Percentiles rank a stretch among this genome's conserved stretches.
Conservation (phyloP, 2,888 invertebrate genomes). For the Zygothrica quintamaculata region DNA sequence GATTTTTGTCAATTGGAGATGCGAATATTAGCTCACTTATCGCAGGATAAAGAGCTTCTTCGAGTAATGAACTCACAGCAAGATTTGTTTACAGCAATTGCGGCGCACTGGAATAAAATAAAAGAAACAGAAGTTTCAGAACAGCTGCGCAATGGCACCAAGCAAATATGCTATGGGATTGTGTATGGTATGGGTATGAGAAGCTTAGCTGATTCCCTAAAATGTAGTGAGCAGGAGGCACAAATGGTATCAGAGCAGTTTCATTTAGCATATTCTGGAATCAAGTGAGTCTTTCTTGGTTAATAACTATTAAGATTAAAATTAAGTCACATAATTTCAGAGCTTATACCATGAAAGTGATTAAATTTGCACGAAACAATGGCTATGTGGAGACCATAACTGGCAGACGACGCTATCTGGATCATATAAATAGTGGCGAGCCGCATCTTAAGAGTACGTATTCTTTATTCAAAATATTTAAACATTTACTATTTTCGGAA, state of each 20-base stretch:
- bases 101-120: conserved; percentile 92
- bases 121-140: conserved; percentile 90
- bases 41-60: conserved; percentile 89
- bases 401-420: conserved; percentile 91
- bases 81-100: conserved; percentile 94
- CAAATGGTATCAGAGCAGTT: conserved; percentile 91
- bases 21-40: conserved; percentile 95
- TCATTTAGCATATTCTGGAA: conserved; percentile 90
- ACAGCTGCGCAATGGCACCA: conserved; percentile 92
- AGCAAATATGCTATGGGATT: conserved; percentile 97
- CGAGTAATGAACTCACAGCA: conserved; percentile 88
- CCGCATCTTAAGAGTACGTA: conserved; percentile 87
- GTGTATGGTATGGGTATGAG: conserved; percentile 98
- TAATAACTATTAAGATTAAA: background rate
- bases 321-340: conserved; percentile 45
- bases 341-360: conserved; percentile 81
- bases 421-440: conserved; percentile 88
- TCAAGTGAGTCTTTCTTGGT: conserved; percentile 86
- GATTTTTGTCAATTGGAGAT: conserved; percentile 99
- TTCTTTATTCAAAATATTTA: too few species aligned
- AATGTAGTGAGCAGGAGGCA: conserved; percentile 92
- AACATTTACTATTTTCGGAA: too few species aligned
- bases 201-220: conserved; percentile 91
- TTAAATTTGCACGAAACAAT: conserved; percentile 88
- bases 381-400: conserved; percentile 94